Evolutionary conservation across 2,113 vertebrate species (phyloP).

Genomic region (Tupaia chinensis): DNA sequence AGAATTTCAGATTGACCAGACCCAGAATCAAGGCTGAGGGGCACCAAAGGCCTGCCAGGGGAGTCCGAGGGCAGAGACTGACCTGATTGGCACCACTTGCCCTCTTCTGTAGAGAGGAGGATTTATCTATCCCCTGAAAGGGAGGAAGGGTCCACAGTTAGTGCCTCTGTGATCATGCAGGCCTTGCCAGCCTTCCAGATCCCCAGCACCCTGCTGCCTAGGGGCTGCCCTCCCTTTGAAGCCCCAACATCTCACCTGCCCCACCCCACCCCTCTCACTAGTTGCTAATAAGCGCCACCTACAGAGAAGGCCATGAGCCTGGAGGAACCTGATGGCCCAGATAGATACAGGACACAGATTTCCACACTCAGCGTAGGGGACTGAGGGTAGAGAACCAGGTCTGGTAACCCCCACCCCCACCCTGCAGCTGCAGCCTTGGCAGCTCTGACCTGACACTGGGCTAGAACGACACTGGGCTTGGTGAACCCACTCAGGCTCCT

Average conservation of each 20-base stretch:
- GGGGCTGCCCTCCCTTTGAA: neutral
- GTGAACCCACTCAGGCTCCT: neutral
- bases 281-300: neutral
- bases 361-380: neutral
- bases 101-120: conserved; percentile 60
- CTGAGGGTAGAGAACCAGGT: neutral
- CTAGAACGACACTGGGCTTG: neutral
- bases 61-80: neutral
- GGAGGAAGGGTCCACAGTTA: neutral
- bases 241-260: neutral
- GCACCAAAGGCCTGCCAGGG: neutral
- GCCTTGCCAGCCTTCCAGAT: neutral
- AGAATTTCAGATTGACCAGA: neutral
- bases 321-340: neutral
- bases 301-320: neutral
- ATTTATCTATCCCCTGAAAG: neutral
- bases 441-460: neutral
- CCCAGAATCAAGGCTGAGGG: neutral
- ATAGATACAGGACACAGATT: neutral
- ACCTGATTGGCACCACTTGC: conserved; percentile 17
- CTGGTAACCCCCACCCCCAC: neutral
- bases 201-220: neutral
- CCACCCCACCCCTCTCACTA: neutral
- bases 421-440: fast-evolving
- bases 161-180: fast-evolving